A percentile compares a stretch with the other conserved stretches of the same genome.
Conservation (phyloP, 2,113 vertebrate species). For the Chloropsis hardwickii region DNA sequence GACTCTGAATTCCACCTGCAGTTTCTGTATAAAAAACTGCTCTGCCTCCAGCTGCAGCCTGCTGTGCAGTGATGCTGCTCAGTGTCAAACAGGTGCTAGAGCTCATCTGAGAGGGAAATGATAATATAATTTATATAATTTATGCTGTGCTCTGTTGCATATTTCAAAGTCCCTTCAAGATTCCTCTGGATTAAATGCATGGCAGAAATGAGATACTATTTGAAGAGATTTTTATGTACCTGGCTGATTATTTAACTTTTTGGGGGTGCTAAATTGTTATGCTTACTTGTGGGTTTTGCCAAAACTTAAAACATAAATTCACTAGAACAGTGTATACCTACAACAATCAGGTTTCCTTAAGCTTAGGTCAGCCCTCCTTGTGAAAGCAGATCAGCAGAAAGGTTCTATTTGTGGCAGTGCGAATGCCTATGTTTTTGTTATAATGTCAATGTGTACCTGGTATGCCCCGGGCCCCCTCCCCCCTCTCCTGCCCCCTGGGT, state of each 20-base stretch:
- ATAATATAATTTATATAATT: neutral
- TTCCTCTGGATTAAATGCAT: neutral
- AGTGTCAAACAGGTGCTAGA: neutral
- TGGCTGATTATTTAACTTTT: neutral
- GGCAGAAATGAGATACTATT: neutral
- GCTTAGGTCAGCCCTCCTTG: no score
- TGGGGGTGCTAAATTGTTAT: neutral
- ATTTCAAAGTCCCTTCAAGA: neutral
- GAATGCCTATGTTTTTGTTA: no score
- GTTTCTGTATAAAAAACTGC: neutral
- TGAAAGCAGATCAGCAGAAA: no score
- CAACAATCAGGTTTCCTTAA: no score
- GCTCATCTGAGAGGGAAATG: neutral
- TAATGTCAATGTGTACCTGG: no score
- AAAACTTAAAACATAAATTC: neutral
- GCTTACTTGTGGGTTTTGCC: neutral
- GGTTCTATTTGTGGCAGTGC: no score
- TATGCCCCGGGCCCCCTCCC: no score
- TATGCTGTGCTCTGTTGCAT: neutral
- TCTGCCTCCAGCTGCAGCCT: neutral
- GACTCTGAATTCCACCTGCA: neutral
- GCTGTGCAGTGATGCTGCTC: neutral
- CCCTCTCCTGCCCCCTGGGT: no score
- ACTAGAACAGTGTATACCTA: neutral
- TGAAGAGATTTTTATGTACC: neutral